phyloP scores from a whole-genome alignment of 2,113 vertebrate genomes.

The Heteronetta atricapilla region DNA sequence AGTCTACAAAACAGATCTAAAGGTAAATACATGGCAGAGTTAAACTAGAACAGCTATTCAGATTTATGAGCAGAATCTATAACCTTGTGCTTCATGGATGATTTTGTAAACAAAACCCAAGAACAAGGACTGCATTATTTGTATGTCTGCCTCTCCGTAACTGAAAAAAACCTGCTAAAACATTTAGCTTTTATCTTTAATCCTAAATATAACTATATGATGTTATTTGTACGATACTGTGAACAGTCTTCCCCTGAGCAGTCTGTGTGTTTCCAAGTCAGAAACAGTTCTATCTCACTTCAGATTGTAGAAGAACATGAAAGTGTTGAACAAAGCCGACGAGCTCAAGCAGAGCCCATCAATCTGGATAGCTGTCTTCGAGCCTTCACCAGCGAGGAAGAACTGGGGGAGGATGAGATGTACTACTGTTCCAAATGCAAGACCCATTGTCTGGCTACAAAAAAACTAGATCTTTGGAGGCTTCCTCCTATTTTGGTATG shows the following conservation, averaged over 20 bases:
- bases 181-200: neutral
- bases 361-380: constrained; percentile 94
- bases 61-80: neutral
- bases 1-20: neutral
- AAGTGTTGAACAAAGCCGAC: constrained; percentile 93
- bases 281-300: neutral
- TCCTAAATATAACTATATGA: neutral
- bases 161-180: neutral
- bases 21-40: neutral
- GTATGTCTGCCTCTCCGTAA: neutral
- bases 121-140: neutral
- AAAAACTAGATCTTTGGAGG: constrained; percentile 98
- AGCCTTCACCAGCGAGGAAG: constrained; percentile 96
- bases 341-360: constrained; percentile 95
- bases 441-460: constrained; percentile 94
- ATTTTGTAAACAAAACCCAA: neutral
- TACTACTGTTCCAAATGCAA: constrained; percentile 99
- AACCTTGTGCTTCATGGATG: neutral
- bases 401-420: constrained; percentile 96
- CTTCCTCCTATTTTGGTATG: constrained; percentile 93
- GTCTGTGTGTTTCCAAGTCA: constrained; percentile 4
- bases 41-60: neutral
- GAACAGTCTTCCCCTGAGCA: neutral
- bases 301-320: constrained; percentile 94
- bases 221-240: neutral